These are phyloP conservation scores for Boloria selene DNA, from an alignment of 2,888 invertebrate species.

Conservation along the genomic window DNA sequence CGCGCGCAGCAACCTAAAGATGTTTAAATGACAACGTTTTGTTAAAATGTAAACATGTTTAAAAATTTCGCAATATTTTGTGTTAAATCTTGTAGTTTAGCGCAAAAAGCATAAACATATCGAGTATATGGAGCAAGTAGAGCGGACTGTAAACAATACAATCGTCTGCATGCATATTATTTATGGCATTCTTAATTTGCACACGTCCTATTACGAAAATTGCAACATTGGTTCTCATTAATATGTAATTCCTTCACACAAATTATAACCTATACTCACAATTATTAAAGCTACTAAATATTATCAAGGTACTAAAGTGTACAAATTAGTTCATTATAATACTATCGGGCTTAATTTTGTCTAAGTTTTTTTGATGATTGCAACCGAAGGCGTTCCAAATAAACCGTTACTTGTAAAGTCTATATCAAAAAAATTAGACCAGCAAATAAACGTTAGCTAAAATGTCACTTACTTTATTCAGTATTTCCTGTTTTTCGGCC, in stretches of 20 bases:
- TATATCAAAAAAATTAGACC: neutral
- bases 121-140: slow-evolving; percentile 8
- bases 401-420: slow-evolving; percentile 19
- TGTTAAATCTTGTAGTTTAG: neutral
- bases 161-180: slow-evolving; percentile 11
- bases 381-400: slow-evolving; percentile 10
- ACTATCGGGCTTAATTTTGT: neutral
- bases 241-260: slow-evolving; percentile 24
- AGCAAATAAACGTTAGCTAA: neutral
- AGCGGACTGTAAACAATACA: slow-evolving; percentile 20
- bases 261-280: slow-evolving; percentile 1
- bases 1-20: too few species aligned
- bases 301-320: neutral
- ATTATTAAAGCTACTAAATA: neutral
- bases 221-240: slow-evolving; percentile 31
- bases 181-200: slow-evolving; percentile 24
- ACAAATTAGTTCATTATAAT: neutral
- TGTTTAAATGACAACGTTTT: too few species aligned
- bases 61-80: too few species aligned
- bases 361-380: neutral
- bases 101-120: slow-evolving; percentile 1
- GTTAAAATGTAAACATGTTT: too few species aligned
- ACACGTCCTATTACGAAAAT: slow-evolving; percentile 28
- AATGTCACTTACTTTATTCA: slow-evolving; percentile 59
- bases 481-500: slow-evolving; percentile 46